Conservation (phyloP, 2,888 invertebrate genomes). For the Junonia oenone region DNA sequence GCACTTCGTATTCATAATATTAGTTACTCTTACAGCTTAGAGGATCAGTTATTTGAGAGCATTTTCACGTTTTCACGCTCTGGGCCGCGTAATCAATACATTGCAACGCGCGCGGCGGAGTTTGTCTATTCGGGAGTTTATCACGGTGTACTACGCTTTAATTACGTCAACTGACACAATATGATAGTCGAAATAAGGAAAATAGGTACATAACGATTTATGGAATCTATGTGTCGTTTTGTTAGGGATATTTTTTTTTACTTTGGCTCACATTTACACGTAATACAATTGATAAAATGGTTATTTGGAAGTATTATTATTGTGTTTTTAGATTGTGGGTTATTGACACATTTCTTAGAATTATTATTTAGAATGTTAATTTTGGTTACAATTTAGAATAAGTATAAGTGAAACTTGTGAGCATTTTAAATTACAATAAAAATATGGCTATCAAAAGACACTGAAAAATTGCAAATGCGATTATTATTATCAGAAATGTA, state of each 20-base stretch:
- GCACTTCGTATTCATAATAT: too few species aligned
- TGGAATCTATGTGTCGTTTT: background rate
- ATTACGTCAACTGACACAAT: conserved; percentile 11
- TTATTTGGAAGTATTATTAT: too few species aligned
- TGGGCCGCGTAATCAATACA: conserved; percentile 12
- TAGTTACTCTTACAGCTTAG: too few species aligned
- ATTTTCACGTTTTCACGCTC: conserved; percentile 4
- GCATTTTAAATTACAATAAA: background rate
- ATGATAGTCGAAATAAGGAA: background rate
- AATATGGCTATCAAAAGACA: background rate
- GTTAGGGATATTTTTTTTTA: background rate
- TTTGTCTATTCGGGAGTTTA: conserved; percentile 3
- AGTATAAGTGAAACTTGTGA: too few species aligned
- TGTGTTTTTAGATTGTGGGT: too few species aligned
- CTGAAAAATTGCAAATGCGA: background rate
- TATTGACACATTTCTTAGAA: too few species aligned
- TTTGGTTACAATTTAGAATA: too few species aligned
- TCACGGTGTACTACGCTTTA: conserved; percentile 1
- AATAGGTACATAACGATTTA: background rate
- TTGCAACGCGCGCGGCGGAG: conserved; percentile 8
- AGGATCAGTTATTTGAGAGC: background rate
- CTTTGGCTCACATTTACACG: background rate
- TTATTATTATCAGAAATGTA: background rate
- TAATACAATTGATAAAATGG: background rate
- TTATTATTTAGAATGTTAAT: too few species aligned